phyloP scores from a whole-genome alignment of 2,797 vertebrate species.

The Chaenodraco wilsoni region DNA sequence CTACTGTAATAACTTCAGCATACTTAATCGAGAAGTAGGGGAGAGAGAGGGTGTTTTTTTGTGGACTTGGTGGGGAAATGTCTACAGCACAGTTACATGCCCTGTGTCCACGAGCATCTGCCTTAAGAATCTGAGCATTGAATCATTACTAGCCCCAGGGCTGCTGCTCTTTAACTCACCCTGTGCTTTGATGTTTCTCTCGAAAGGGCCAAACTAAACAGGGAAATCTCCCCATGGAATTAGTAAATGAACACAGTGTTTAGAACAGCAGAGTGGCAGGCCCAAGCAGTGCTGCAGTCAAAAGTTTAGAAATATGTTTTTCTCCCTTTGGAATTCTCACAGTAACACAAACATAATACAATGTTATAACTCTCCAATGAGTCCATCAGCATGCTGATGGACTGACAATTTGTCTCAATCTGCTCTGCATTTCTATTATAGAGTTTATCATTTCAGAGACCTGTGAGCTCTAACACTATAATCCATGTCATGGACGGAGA shows the following conservation, averaged over 20 bases:
- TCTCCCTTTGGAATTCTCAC: constrained; percentile 38
- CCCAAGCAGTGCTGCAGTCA: constrained; percentile 21
- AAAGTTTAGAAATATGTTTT: constrained; percentile 14
- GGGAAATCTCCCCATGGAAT: constrained; percentile 54
- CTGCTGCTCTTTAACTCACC: constrained; percentile 61
- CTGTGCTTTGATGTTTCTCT: constrained; percentile 55
- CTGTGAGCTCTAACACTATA: constrained; percentile 51
- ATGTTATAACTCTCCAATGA: constrained; percentile 46
- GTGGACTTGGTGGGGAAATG: constrained; percentile 19
- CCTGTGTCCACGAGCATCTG: constrained; percentile 46
- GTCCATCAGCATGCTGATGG: constrained; percentile 27
- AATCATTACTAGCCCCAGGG: constrained; percentile 53
- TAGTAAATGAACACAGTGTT: constrained; percentile 55
- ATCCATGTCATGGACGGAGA: constrained; percentile 30
- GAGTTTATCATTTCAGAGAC: constrained; percentile 42
- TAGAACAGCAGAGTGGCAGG: constrained; percentile 42
- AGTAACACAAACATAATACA: constrained; percentile 33
- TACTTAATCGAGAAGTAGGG: constrained; percentile 6
- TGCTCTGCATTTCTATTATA: constrained; percentile 35
- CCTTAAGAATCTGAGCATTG: constrained; percentile 52
- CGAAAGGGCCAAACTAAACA: constrained; percentile 50
- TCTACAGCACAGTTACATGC: constrained; percentile 19
- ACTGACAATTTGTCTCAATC: constrained; percentile 47
- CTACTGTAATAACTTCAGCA: not conserved
- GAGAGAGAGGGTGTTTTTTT: constrained; percentile 10